phyloP scores from a whole-genome alignment of 1,140 invertebrate genomes.

The Ceratosolen fusciceps region DNA sequence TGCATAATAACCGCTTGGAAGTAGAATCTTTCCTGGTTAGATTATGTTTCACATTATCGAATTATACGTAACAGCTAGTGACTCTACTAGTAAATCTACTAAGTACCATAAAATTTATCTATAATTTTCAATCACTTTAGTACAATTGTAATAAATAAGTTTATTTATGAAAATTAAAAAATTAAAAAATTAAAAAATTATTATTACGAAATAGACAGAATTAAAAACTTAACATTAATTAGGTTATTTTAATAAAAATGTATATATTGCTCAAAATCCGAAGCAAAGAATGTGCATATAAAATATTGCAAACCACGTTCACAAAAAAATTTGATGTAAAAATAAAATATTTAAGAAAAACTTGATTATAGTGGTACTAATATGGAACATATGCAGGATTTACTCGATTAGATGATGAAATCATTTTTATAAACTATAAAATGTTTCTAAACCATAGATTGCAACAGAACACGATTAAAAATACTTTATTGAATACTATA shows the following conservation, averaged over 20 bases:
- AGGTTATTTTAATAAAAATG: no score
- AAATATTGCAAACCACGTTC: background rate
- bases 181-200: no score
- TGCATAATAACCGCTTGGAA: background rate
- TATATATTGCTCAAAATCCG: no score
- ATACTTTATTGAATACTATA: background rate
- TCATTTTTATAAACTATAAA: background rate
- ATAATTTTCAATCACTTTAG: background rate
- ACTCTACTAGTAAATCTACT: background rate
- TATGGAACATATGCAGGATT: background rate
- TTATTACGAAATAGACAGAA: no score
- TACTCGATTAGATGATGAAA: background rate
- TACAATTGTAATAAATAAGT: no score
- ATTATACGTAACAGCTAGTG: conserved; percentile 2
- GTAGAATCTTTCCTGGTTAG: background rate
- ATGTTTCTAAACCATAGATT: background rate
- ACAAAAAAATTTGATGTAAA: background rate
- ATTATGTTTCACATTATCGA: conserved; percentile 5
- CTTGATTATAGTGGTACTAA: background rate
- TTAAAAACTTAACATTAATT: no score
- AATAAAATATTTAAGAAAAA: background rate
- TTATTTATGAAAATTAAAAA: no score
- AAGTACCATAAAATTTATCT: background rate
- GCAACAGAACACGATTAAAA: background rate
- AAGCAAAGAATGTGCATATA: no score